Evolutionary conservation across 1,140 invertebrate genomes (phyloP).

Genomic region (Rhynchophorus ferrugineus): DNA sequence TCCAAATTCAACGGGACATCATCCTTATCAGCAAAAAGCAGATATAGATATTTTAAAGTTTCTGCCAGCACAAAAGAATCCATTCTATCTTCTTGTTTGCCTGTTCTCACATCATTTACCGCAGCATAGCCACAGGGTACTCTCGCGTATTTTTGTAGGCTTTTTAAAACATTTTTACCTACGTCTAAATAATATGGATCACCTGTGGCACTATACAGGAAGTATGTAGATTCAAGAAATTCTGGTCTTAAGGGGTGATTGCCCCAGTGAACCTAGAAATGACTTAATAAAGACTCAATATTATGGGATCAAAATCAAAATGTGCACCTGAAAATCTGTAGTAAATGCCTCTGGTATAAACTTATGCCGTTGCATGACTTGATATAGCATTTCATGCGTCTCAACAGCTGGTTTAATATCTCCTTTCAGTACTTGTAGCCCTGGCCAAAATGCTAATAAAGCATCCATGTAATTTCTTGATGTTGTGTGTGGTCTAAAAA

Average conservation of each 20-base stretch:
- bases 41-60: constrained; percentile 95
- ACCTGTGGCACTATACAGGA: constrained; percentile 87
- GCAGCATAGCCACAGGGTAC: constrained; percentile 96
- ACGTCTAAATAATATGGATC: constrained; percentile 95
- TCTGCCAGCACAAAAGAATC: constrained; percentile 97
- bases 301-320: background rate
- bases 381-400: constrained; percentile 94
- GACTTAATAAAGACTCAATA: background rate
- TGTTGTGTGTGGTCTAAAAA: constrained; percentile 74
- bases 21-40: constrained; percentile 84
- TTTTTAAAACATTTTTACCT: constrained; percentile 83
- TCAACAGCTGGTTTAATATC: constrained; percentile 95
- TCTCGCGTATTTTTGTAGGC: constrained; percentile 80
- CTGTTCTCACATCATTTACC: constrained; percentile 86
- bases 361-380: constrained; percentile 93
- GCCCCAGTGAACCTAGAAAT: constrained; percentile 78
- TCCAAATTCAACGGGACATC: constrained; percentile 88
- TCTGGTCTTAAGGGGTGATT: constrained; percentile 95
- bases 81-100: constrained; percentile 86
- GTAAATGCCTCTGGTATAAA: constrained; percentile 98
- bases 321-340: constrained; percentile 69
- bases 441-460: constrained; percentile 95
- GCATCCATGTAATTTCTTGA: constrained; percentile 97
- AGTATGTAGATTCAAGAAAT: constrained; percentile 97
- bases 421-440: constrained; percentile 87